phyloP scores from a whole-genome alignment of 2,888 invertebrate genomes.

The Drosophila ezoana region DNA sequence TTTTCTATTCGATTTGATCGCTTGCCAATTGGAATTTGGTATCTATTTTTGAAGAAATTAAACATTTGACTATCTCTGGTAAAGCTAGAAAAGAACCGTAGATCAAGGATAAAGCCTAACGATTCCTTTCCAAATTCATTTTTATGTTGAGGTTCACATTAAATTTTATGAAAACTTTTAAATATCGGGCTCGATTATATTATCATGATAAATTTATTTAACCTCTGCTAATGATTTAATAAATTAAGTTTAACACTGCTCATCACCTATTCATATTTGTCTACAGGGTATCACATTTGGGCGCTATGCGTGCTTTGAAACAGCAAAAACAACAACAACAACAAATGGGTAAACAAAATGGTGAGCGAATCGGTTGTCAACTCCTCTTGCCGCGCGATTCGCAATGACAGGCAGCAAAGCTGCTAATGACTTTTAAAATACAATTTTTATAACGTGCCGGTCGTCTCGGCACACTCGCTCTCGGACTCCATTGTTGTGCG shows the following conservation, averaged over 20 bases:
- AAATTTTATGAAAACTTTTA: no score
- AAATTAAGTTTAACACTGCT: background rate
- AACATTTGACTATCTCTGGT: no score
- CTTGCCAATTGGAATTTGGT: no score
- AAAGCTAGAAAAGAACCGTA: no score
- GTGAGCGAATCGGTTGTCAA: slow-evolving; percentile 45
- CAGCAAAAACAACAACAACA: slow-evolving; percentile 38
- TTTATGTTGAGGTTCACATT: no score
- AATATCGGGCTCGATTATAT: no score
- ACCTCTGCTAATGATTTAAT: background rate
- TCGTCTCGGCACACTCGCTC: slow-evolving; percentile 15
- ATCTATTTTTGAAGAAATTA: no score
- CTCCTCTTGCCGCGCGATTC: slow-evolving; percentile 27
- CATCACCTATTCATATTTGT: background rate
- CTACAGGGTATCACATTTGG: slow-evolving; percentile 36
- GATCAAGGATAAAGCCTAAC: no score
- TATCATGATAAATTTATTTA: background rate
- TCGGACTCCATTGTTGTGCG: slow-evolving; percentile 29
- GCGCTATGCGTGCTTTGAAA: slow-evolving; percentile 15
- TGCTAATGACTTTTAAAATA: slow-evolving; percentile 83
- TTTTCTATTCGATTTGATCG: no score
- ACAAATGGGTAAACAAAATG: slow-evolving; percentile 37
- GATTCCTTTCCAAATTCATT: no score
- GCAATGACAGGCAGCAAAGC: slow-evolving; percentile 71
- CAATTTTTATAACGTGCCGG: slow-evolving; percentile 64